Conservation (phyloP, 2,797 vertebrate species). For the Zenarchopterus dispar region DNA sequence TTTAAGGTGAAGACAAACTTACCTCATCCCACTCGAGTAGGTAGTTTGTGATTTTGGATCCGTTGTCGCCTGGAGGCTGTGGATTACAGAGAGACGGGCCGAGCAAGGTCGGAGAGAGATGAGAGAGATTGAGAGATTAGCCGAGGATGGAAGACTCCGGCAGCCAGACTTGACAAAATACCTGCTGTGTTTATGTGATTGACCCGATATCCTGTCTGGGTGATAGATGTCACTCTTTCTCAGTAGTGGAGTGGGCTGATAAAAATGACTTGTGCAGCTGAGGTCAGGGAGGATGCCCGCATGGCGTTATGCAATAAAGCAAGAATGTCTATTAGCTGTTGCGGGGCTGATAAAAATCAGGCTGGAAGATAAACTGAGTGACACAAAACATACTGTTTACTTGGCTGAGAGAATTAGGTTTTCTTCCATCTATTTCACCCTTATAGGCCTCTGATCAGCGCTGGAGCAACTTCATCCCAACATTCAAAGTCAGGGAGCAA, state of each 20-base stretch:
- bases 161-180: conserved; percentile 44
- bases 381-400: background rate
- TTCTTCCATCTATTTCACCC: no score
- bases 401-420: no score
- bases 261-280: conserved; percentile 16
- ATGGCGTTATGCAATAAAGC: background rate
- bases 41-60: conserved; percentile 99
- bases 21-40: conserved; percentile 99
- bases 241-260: conserved; percentile 25
- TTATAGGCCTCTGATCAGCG: no score
- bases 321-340: conserved; percentile 5
- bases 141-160: conserved; percentile 34
- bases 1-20: conserved; percentile 39
- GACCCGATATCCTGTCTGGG: conserved; percentile 48
- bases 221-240: conserved; percentile 42
- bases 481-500: no score
- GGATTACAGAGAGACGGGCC: conserved; percentile 17
- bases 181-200: conserved; percentile 40
- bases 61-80: conserved; percentile 93
- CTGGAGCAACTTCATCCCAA: no score
- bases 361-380: background rate
- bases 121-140: conserved; percentile 52
- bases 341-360: background rate
- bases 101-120: conserved; percentile 26
- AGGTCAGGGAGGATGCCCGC: conserved; percentile 22